Evolutionary conservation across 2,113 vertebrate genomes (phyloP).

Genomic region (Etheostoma spectabile): DNA sequence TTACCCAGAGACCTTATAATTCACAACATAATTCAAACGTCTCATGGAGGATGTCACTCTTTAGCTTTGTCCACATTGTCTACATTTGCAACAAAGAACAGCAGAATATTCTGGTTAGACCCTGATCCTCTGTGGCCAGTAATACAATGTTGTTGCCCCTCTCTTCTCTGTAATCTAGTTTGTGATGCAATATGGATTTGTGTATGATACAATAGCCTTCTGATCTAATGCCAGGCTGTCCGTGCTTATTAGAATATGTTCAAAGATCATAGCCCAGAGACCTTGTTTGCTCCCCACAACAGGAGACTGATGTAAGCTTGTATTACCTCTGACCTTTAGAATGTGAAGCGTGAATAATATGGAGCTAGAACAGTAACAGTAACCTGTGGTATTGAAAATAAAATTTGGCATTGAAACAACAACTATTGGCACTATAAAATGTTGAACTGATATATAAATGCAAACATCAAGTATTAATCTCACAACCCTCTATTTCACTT

Average conservation of each 20-base stretch:
- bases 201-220: conserved; percentile 44
- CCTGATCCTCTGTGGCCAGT: conserved; percentile 45
- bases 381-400: too few relatives aligned
- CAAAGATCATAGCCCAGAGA: conserved; percentile 38
- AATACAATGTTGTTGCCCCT: conserved; percentile 49
- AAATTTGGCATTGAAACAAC: too few relatives aligned
- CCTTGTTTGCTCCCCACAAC: conserved; percentile 28
- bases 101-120: conserved; percentile 59
- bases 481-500: too few relatives aligned
- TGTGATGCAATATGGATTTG: conserved; percentile 57
- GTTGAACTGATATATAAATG: too few relatives aligned
- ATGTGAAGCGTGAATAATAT: conserved; percentile 14
- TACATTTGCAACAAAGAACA: conserved; percentile 54
- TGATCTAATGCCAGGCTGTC: conserved; percentile 59
- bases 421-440: too few relatives aligned
- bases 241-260: conserved; percentile 41
- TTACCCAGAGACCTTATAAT: conserved; percentile 13
- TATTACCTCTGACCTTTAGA: conserved; percentile 48
- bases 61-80: conserved; percentile 48
- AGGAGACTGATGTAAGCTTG: conserved; percentile 24
- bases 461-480: too few relatives aligned
- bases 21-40: conserved; percentile 25
- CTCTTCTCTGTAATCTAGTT: conserved; percentile 39
- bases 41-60: conserved; percentile 33
- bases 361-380: too few relatives aligned